Evolutionary conservation across 2,797 vertebrate species (phyloP).

Genomic region (Pangasius mekongensis): DNA sequence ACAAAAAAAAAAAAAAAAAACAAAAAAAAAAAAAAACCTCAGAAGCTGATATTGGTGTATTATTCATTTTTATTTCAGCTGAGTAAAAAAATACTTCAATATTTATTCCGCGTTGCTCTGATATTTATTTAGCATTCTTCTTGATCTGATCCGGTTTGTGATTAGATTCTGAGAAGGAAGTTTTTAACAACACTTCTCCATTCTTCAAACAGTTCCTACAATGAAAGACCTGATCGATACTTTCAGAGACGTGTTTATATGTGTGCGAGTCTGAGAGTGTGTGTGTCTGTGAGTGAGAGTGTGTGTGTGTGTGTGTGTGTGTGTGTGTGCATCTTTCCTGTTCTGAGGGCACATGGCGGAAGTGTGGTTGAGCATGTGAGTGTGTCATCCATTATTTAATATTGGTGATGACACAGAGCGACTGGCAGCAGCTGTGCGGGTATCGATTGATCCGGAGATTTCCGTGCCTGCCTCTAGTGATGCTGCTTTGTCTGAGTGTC

Average conservation of each 20-base stretch:
- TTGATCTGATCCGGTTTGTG: conserved; percentile 8
- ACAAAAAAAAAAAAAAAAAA: background rate
- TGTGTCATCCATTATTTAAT: conserved; percentile 75
- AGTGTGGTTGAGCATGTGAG: conserved; percentile 51
- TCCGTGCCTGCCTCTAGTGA: conserved; percentile 65
- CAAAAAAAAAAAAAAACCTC: background rate
- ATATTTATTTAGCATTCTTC: conserved; percentile 3
- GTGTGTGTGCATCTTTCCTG: conserved; percentile 27
- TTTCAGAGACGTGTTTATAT: conserved; percentile 18
- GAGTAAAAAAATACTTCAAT: background rate
- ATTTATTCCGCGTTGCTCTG: background rate
- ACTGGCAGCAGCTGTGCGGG: conserved; percentile 69
- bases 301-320: conserved; percentile 29
- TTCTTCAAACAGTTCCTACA: conserved; percentile 26
- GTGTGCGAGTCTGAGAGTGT: conserved; percentile 37
- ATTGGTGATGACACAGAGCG: conserved; percentile 73
- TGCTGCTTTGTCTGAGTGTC: conserved; percentile 21
- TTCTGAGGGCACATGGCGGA: conserved; percentile 59
- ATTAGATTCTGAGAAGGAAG: conserved; percentile 10
- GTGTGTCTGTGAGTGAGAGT: conserved; percentile 39
- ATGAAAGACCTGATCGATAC: conserved; percentile 20
- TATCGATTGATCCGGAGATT: conserved; percentile 72
- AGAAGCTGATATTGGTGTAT: too few relatives aligned
- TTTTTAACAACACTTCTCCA: background rate
- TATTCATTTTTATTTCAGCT: background rate